Conservation (phyloP, 1,140 invertebrate species). For the Arctopsyche grandis region DNA sequence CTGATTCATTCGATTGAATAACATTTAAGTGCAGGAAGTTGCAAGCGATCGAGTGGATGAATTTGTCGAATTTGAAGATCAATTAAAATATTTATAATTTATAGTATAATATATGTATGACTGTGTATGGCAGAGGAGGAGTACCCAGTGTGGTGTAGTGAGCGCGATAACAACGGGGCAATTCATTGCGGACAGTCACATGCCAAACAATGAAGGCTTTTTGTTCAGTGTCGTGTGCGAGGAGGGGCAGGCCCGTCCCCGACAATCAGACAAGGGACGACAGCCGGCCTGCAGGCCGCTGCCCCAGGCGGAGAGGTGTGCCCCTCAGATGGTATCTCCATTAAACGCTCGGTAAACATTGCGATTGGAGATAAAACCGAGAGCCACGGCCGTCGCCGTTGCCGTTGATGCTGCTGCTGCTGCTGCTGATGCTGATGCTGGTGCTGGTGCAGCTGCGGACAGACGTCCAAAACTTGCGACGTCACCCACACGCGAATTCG, state of each 20-base stretch:
- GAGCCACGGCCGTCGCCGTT: not conserved
- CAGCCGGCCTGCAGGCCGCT: not conserved
- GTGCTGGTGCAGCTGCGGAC: not conserved
- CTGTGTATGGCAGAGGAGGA: too few relatives aligned
- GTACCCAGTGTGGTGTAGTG: too few relatives aligned
- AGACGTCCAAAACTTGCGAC: not conserved
- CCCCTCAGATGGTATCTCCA: conserved; percentile 46
- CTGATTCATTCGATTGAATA: too few relatives aligned
- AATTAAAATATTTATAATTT: too few relatives aligned
- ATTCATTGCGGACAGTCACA: conserved; percentile 27
- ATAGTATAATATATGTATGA: too few relatives aligned
- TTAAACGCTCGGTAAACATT: conserved; percentile 53
- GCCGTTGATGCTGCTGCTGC: not conserved
- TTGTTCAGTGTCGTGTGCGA: not conserved
- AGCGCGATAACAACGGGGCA: conserved; percentile 36
- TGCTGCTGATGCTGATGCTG: not conserved
- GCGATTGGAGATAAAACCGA: conserved; percentile 39
- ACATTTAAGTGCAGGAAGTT: too few relatives aligned
- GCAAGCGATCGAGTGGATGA: too few relatives aligned
- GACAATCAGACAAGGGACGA: conserved; percentile 44
- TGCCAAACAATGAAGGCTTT: conserved; percentile 44
- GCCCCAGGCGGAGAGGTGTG: conserved; percentile 42
- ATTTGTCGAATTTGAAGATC: too few relatives aligned
- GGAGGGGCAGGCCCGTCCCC: not conserved
- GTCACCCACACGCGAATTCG: not conserved